Conservation (phyloP, 2,888 invertebrate genomes). For the Lithosia quadra region DNA sequence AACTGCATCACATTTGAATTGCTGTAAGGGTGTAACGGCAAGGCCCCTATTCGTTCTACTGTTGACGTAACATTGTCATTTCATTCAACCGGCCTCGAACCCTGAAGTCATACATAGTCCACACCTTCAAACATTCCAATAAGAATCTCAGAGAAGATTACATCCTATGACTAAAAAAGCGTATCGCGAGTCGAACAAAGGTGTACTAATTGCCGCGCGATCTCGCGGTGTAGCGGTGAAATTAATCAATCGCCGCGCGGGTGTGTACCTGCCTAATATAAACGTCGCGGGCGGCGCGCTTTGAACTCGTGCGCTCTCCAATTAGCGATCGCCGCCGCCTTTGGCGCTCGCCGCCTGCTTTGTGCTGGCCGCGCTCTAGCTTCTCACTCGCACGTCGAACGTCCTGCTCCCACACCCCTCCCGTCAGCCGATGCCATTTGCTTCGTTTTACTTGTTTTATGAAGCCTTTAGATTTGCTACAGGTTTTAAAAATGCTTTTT, state of each 20-base stretch:
- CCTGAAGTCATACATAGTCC: conserved; percentile 10
- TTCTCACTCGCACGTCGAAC: conserved; percentile 54
- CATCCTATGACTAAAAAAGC: conserved; percentile 37
- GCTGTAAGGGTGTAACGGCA: too few species aligned
- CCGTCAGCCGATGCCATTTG: conserved; percentile 56
- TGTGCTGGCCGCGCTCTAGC: conserved; percentile 63
- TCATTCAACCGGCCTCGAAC: not conserved
- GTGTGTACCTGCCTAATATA: conserved; percentile 82
- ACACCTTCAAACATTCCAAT: conserved; percentile 45
- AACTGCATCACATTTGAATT: too few species aligned
- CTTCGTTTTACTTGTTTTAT: conserved; percentile 52
- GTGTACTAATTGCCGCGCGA: conserved; percentile 82
- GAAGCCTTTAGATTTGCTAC: conserved; percentile 39
- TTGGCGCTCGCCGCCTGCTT: conserved; percentile 82
- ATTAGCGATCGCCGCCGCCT: conserved; percentile 85
- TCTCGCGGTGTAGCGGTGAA: conserved; percentile 75
- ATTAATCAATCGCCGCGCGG: conserved; percentile 79
- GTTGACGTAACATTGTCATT: not conserved
- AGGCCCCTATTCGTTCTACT: not conserved
- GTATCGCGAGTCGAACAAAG: conserved; percentile 70
- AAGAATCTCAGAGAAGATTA: conserved; percentile 43
- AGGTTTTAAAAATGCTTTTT: conserved; percentile 29
- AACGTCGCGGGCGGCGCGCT: conserved; percentile 81
- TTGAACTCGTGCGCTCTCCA: conserved; percentile 84
- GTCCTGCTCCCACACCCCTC: conserved; percentile 57